These are phyloP conservation scores for Ypsolopha scabrella DNA, from an alignment of 2,888 invertebrate species.

Conservation along the genomic window DNA sequence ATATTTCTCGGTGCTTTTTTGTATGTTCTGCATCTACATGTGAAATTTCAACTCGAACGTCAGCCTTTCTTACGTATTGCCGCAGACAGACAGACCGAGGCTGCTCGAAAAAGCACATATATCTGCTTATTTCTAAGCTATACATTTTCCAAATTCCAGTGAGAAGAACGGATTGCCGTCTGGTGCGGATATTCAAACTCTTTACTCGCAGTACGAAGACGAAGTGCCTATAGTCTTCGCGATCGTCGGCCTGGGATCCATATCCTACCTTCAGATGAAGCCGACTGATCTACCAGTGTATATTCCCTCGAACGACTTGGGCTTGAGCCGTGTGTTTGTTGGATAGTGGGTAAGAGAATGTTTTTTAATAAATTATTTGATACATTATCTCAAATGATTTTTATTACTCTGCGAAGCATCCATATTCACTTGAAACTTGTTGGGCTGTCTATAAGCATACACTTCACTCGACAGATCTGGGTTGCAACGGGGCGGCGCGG, in stretches of 20 bases:
- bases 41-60: too few species aligned
- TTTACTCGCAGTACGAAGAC: slow-evolving; percentile 36
- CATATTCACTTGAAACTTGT: too few species aligned
- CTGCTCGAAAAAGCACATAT: not conserved
- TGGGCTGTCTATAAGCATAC: too few species aligned
- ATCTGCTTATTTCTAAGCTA: not conserved
- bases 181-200: slow-evolving; percentile 28
- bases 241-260: slow-evolving; percentile 42
- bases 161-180: slow-evolving; percentile 32
- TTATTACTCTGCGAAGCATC: too few species aligned
- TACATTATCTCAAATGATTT: too few species aligned
- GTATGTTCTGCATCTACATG: too few species aligned
- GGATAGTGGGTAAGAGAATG: not conserved
- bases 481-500: too few species aligned
- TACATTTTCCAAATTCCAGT: slow-evolving; percentile 27
- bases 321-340: too few species aligned
- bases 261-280: slow-evolving; percentile 54
- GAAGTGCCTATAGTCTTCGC: slow-evolving; percentile 48
- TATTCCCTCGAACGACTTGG: slow-evolving; percentile 19
- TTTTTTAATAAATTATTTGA: not conserved
- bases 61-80: too few species aligned
- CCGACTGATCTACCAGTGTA: slow-evolving; percentile 41
- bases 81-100: too few species aligned
- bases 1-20: too few species aligned
- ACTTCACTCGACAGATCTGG: too few species aligned